Evolutionary conservation across 2,797 vertebrate genomes (phyloP).

Genomic region (Jordanella pulchra): DNA sequence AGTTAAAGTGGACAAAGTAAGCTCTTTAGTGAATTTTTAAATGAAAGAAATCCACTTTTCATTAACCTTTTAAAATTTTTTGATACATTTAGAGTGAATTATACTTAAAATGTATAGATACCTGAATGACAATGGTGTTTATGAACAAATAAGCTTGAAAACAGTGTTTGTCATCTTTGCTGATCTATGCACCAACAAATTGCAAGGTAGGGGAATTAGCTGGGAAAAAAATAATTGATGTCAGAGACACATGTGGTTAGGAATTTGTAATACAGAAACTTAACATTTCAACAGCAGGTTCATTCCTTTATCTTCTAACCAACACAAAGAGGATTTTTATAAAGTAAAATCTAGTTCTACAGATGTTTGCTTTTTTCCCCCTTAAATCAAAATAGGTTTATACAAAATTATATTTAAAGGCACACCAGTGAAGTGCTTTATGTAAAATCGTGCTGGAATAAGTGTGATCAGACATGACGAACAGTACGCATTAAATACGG

Average conservation of each 20-base stretch:
- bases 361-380: too few species aligned
- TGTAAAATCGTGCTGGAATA: background rate
- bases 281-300: background rate
- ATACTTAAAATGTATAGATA: slow-evolving; percentile 35
- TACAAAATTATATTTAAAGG: background rate
- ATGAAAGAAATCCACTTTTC: slow-evolving; percentile 10
- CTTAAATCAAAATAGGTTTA: background rate
- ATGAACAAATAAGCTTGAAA: slow-evolving; percentile 28
- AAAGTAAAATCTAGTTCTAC: background rate
- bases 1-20: slow-evolving; percentile 14
- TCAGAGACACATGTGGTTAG: slow-evolving; percentile 14
- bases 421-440: background rate
- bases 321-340: background rate
- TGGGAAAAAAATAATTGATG: slow-evolving; percentile 31
- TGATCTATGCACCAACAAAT: slow-evolving; percentile 16
- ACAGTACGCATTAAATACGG: too few species aligned
- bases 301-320: background rate
- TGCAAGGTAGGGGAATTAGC: slow-evolving; percentile 10
- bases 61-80: slow-evolving; percentile 22
- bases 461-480: too few species aligned
- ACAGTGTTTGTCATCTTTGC: slow-evolving; percentile 33
- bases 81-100: slow-evolving; percentile 25
- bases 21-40: slow-evolving; percentile 27
- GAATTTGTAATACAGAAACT: slow-evolving; percentile 16
- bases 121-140: slow-evolving; percentile 55